Base-by-base conservation (phyloP, 37 sponge, comb jelly and placozoan species). In the Oopsacas minuta region DNA sequence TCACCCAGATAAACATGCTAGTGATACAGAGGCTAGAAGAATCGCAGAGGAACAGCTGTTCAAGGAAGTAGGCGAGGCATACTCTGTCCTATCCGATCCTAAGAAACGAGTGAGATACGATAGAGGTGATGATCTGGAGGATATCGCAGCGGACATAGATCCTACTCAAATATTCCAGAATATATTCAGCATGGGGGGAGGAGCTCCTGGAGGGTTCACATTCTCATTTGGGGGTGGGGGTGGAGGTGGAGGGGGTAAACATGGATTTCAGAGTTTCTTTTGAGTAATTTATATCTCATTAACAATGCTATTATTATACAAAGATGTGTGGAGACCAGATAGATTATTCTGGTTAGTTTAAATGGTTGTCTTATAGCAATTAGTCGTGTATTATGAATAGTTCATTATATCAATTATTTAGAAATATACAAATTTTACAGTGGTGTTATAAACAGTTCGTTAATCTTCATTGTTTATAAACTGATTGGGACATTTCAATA, bases 11-110 rank as follows among this genome's bases (percentile, higher is more conserved):
- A 38, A 83, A 39, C 91, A 91, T 75, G 61, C 90, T 0, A 85
- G 52, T 46, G 96, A 87, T 22, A 85, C 89, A 0, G 88, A 86
- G 12, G 91, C 91, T 32, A 88, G 89, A 51, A 83, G 90, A 36
- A 86, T 88, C 37, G 69, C 85, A 39, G 94, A 88, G 42, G 99
- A 98, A 86, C 39, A 86, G 53, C 87, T 86, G 37, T 98, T 98
- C 85, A 98, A 98, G 86, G 94, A 95, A 85, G 95, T 95, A 3
- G 91, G 96, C 39, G 94, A 94, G 82, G 99, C 99, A 0, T 98
- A 98, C 81, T 69, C 83, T 1, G 91, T 98, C 17, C 86, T 98
- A 36, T 93, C 96, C 8, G 99, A 98, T 82, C 53, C 85, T 0
- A 89, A 87, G 37, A 98, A 95, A 88, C 86, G 83, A 83, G 28